Base-by-base conservation (phyloP, 2,888 invertebrate species). In the Tillus elongatus region DNA sequence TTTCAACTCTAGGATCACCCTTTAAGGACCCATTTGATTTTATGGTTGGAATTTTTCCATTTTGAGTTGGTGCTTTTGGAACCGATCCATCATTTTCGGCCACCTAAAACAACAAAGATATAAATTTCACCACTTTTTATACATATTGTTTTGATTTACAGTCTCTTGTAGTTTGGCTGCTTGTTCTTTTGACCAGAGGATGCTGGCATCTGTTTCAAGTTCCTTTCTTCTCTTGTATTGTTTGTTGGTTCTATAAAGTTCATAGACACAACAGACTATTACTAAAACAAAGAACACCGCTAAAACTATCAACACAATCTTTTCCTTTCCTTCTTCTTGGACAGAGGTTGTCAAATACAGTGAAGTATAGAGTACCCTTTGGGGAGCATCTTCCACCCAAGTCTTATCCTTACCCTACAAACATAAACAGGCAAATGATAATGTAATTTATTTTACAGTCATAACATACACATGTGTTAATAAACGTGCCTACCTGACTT, bases 351-450 rank as follows among this genome's bases (percentile, higher is more conserved):
- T 77, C 19, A 80, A 77, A 59, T 83, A 81, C 19, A 78, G 68
- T 1, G 85, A 82, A 51, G 80, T 79, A 60, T 87, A 88, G 0
- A 81, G 73, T 8, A 80, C 74, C 35, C 82, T 72, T 24, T 79
- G 79, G 0, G 88, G 88, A 2, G 87, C 83, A 56, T 88, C 87
- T 61, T 84, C 84, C 2, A 83, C 83, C 88, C 88, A 89, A 0
- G 80, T 79, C 53, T 79, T 80, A 49, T 85, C 85, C 4, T 77
- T 77, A 39, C 79, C 82, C 83, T 84, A 55, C 33, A 54, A 58
- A 53, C n/a, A n/a, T n/a, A n/a, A n/a, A n/a, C n/a, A n/a, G n/a
- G n/a, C n/a, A n/a, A n/a, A n/a, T n/a, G n/a, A n/a, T n/a, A 43
- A 16, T 29, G 30, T 10, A 8, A n/a, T 8, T 19, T 19, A 19